Evolutionary conservation across 2,888 invertebrate genomes (phyloP), one percentile per base, ranked within the genome.

Genomic region (Listrodromus nycthemerus): DNA sequence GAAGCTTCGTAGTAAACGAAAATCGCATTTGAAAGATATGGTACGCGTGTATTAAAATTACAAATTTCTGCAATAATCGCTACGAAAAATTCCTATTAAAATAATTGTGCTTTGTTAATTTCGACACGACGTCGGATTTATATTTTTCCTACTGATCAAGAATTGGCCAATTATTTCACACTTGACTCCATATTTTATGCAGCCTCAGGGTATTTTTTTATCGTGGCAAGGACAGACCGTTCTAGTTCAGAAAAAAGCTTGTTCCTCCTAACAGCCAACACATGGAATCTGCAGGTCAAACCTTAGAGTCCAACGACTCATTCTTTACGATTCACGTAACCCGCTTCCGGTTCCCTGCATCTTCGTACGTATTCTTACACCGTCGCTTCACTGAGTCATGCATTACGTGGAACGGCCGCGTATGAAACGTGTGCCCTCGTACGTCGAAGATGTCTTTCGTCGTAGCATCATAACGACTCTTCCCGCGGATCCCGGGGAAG

Each of bases 371-470:
- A 45, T 52, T 69, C 55, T 80, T 30, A 63, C 21, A 21, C 63
- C 30, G 4, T 37, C 37, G 8, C 33, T 30, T 30, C 13, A 8
- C 8, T 41, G n/a, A 24, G n/a, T 50, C 27, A 24, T 6, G 0
- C 13, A 33, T 8, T 33, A 19, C 19, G 8, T 65, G 21, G 63
- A 19, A 63, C 13, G 58, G 30, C 13, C 10, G 33, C 21, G n/a
- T 65, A 65, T 65, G 78, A 63, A 52, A 74, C 61, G 30, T 41
- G 10, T 45, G 21, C 58, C 13, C 13, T 48, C 45, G 13, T 66
- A 52, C 52, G 66, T 80, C 71, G 70, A 73, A 67, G 70, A 58
- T 50, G 66, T 33, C 63, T 79, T 52, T 73, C 63, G 61, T 77
- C 21, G 13, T 30, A 19, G 58, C 7, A 19, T 52, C n/a, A 41